phyloP scores from a whole-genome alignment of 2,888 invertebrate genomes.

The Laothoe populi region DNA sequence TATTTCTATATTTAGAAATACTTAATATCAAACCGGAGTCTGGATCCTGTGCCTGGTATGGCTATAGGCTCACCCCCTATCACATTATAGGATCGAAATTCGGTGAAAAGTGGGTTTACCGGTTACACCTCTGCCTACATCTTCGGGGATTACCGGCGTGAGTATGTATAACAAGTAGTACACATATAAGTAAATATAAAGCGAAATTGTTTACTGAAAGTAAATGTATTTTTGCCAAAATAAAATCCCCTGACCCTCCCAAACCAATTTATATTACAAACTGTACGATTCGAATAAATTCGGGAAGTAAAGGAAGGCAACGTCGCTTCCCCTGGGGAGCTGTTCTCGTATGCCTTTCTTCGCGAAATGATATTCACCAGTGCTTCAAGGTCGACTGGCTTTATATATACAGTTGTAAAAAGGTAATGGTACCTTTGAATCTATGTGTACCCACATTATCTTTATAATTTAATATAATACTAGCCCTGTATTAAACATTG shows the following conservation, averaged over 20 bases:
- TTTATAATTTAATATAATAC: not conserved
- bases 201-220: not conserved
- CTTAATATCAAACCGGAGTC: too few species aligned
- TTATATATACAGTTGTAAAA: not conserved
- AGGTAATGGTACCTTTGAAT: not conserved
- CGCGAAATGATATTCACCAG: not conserved
- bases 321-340: constrained; percentile 13
- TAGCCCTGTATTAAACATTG: too few species aligned
- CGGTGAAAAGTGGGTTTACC: too few species aligned
- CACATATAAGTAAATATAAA: not conserved
- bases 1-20: too few species aligned
- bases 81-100: too few species aligned
- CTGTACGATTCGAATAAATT: constrained; percentile 21
- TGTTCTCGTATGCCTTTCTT: constrained; percentile 14
- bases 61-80: too few species aligned
- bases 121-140: too few species aligned
- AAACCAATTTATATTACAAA: constrained; percentile 21
- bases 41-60: too few species aligned
- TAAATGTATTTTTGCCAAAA: not conserved
- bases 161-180: not conserved
- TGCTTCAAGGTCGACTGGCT: not conserved
- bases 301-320: constrained; percentile 2
- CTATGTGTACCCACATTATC: not conserved
- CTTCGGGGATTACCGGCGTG: not conserved
- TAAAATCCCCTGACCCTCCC: not conserved